A percentile compares a stretch with the other conserved stretches of the same genome.
Evolutionary conservation across 2,888 invertebrate genomes (phyloP).

Genomic region (Philonicus albiceps): DNA sequence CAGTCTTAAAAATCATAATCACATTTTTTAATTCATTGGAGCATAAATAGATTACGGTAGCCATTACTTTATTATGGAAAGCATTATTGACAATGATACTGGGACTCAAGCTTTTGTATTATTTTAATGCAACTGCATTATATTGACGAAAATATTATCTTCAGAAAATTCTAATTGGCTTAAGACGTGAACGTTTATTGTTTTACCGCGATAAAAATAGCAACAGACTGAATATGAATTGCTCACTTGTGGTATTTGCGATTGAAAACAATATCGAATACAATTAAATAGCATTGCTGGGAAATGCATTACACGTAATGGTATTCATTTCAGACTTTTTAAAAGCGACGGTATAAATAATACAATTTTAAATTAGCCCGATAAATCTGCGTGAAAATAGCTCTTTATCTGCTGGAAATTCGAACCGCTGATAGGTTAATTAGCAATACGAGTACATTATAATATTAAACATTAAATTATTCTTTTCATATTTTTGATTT

Average conservation of each 20-base stretch:
- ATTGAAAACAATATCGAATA: background rate
- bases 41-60: background rate
- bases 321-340: background rate
- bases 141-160: background rate
- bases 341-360: background rate
- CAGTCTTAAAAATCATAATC: background rate
- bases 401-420: background rate
- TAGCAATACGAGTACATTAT: background rate
- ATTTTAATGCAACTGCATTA: background rate
- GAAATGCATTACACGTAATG: background rate
- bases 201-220: background rate
- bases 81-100: background rate
- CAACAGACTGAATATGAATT: background rate
- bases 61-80: background rate
- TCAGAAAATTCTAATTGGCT: background rate
- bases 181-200: background rate
- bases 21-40: background rate
- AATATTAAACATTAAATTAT: background rate
- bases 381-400: background rate
- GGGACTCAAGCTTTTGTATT: background rate
- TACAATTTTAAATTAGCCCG: background rate
- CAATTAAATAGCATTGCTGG: background rate
- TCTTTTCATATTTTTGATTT: background rate
- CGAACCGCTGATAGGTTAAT: background rate
- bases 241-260: background rate